Percentiles rank a stretch among this genome's conserved stretches.
phyloP scores from a whole-genome alignment of 2,113 vertebrate genomes.

The Heterotis niloticus region DNA sequence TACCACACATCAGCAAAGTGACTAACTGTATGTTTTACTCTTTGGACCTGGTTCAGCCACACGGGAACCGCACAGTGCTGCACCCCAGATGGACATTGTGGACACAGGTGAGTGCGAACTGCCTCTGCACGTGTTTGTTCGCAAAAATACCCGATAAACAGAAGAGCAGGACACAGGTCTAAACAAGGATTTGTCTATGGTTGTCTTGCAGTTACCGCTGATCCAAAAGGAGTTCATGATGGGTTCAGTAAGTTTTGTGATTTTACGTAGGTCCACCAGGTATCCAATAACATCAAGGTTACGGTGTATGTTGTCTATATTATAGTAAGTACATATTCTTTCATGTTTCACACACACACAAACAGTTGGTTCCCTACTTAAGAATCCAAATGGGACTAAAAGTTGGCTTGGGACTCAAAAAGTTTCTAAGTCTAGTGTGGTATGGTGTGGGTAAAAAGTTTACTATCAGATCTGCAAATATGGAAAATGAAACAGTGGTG shows the following conservation, averaged over 20 bases:
- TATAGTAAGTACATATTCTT: not conserved
- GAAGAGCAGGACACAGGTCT: not conserved
- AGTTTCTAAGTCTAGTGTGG: not conserved
- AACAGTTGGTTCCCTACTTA: too few species aligned
- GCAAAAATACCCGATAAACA: not conserved
- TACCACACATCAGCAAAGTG: not conserved
- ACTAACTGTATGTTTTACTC: not conserved
- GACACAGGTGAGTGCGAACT: constrained; percentile 34
- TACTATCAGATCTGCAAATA: too few species aligned
- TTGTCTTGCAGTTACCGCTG: constrained; percentile 34
- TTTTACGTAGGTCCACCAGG: not conserved
- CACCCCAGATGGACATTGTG: constrained; percentile 33
- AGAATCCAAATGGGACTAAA: not conserved
- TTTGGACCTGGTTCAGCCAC: constrained; percentile 45
- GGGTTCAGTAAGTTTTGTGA: constrained; percentile 49
- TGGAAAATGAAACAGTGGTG: too few species aligned
- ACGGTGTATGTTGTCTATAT: not conserved
- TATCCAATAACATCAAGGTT: not conserved
- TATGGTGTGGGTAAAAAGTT: too few species aligned
- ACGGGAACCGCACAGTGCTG: constrained; percentile 45
- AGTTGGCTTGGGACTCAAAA: not conserved
- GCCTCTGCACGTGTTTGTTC: not conserved
- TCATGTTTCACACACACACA: not conserved
- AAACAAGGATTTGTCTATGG: not conserved
- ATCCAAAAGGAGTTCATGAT: constrained; percentile 44